Conservation (phyloP, 1,140 invertebrate genomes). For the Calephelis nemesis region DNA sequence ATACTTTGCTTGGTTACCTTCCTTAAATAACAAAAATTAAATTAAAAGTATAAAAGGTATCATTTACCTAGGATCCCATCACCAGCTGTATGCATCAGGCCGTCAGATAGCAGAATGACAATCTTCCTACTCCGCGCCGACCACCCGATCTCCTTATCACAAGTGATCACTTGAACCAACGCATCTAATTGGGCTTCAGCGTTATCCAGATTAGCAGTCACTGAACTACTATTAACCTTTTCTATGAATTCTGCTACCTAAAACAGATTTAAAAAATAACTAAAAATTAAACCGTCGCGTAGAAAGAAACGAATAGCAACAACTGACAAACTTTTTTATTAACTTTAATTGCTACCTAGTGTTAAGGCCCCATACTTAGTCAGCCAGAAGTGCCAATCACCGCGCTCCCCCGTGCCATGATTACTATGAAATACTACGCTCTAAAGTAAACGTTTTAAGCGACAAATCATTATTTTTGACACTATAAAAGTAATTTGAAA, state of each 20-base stretch:
- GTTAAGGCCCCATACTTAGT: no score
- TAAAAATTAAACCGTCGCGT: no score
- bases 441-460: no score
- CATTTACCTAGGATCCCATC: constrained; percentile 80
- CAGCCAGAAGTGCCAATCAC: no score
- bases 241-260: constrained; percentile 76
- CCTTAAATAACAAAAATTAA: background rate
- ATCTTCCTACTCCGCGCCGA: constrained; percentile 80
- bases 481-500: no score
- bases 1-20: no score
- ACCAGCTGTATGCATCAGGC: constrained; percentile 82
- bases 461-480: no score
- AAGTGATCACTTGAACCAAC: constrained; percentile 98
- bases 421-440: no score
- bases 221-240: constrained; percentile 76
- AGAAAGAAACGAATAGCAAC: background rate
- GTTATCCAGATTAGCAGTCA: constrained; percentile 98
- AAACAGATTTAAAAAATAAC: background rate
- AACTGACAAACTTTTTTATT: no score
- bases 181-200: constrained; percentile 99
- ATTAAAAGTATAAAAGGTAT: background rate
- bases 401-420: no score
- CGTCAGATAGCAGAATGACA: constrained; percentile 82
- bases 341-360: no score
- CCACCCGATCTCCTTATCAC: constrained; percentile 85